Evolutionary conservation across 2,888 invertebrate genomes (phyloP), one percentile per base, ranked within the genome.

Genomic region (Pollenia griseotomentosa): DNA sequence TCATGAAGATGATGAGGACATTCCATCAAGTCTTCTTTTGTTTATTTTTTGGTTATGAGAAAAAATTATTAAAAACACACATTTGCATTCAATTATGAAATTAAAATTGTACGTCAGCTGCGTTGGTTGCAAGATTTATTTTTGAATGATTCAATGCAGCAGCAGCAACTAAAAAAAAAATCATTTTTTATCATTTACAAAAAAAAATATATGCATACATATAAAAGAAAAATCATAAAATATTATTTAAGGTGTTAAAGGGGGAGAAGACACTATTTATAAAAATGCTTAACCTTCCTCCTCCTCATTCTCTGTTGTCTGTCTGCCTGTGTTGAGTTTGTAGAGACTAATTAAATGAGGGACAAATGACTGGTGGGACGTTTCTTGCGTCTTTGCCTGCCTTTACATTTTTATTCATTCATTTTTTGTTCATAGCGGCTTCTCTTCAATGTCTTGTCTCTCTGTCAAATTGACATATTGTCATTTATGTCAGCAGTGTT

Each of bases 71-170:
- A 61, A 65, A 82, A 65, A 59, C 53, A 70, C 42, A 83, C 92
- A 91, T 91, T 92, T 92, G 92, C 91, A 91, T 92, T 92, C 91
- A 92, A 92, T 92, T 92, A 92, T 89, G 53, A 80, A 87, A 87
- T 74, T 77, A 73, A 86, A 83, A 87, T 80, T 83, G 90, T 78
- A 86, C 83, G 77, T 86, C 91, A 91, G 91, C 91, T 91, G 91
- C 89, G 89, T 89, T 91, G 90, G 91, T 19, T 82, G 78, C 78
- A 81, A 81, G 84, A 84, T 78, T 84, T 84, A 84, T 86, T 79
- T 84, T 81, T 53, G 19, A 77, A 81, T 61, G 84, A 81, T 53
- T 84, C 63, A 87, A 68, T 81, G 81, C 80, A 71, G 59, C 57
- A 46, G 42, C 78, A 51, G 74, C 65, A 71, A 19, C 66, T 66